These are phyloP conservation scores for Gyrodactylus bullatarudis DNA, from an alignment of 1,140 invertebrate genomes.

Conservation along the genomic window DNA sequence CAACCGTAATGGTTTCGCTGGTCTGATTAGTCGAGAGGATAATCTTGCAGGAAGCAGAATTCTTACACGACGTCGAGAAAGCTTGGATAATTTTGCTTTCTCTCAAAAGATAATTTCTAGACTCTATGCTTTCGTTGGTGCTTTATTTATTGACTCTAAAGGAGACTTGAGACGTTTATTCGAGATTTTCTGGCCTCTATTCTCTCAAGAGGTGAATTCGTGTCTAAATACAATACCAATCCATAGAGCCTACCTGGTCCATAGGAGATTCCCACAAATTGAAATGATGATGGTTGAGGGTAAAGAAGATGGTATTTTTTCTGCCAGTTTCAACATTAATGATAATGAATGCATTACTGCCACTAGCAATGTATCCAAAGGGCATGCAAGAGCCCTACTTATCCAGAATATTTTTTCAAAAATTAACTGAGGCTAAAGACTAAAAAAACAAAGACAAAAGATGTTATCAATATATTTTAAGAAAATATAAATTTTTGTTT, in stretches of 20 bases:
- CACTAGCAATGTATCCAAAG: too few relatives aligned
- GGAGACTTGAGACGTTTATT: not conserved
- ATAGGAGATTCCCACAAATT: not conserved
- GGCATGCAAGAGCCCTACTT: too few relatives aligned
- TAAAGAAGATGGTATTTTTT: too few relatives aligned
- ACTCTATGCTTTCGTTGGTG: not conserved
- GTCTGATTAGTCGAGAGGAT: not conserved
- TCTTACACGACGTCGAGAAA: too few relatives aligned
- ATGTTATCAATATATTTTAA: too few relatives aligned
- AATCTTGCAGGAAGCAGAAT: not conserved
- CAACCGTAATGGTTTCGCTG: not conserved
- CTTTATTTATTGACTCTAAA: not conserved
- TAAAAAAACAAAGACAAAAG: too few relatives aligned
- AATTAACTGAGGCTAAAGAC: too few relatives aligned
- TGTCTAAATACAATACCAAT: not conserved
- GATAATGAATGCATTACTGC: too few relatives aligned
- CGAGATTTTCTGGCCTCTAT: not conserved
- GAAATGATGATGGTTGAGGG: too few relatives aligned
- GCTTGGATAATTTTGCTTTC: not conserved
- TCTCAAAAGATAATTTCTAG: not conserved
- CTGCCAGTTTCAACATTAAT: too few relatives aligned
- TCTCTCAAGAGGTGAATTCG: not conserved
- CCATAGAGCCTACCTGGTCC: not conserved
- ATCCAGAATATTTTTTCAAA: too few relatives aligned
- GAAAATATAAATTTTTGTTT: too few relatives aligned